These are phyloP conservation scores for Andrena camellia DNA, from an alignment of 2,888 invertebrate genomes.

Conservation along the genomic window DNA sequence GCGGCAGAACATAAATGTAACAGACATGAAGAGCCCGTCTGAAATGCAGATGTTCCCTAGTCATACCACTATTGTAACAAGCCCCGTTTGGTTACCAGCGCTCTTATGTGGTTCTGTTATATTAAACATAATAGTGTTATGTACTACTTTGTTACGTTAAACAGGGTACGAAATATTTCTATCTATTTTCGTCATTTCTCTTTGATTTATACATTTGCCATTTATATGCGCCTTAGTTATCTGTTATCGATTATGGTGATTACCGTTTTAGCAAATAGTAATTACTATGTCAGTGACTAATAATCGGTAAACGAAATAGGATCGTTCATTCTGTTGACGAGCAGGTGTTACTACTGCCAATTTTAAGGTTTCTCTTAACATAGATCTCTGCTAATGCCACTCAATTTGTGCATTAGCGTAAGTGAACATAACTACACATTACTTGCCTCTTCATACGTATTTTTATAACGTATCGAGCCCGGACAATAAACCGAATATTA, in stretches of 20 bases:
- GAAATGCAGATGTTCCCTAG: slow-evolving; percentile 40
- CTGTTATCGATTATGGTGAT: slow-evolving; percentile 7
- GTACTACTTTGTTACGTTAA: slow-evolving; percentile 78
- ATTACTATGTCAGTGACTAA: background rate
- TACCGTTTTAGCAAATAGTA: slow-evolving; percentile 16
- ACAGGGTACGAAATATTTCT: slow-evolving; percentile 30
- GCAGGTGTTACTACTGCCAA: slow-evolving; percentile 49
- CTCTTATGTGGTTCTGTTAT: slow-evolving; percentile 80
- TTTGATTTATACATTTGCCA: slow-evolving; percentile 22
- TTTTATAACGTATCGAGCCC: slow-evolving; percentile 21
- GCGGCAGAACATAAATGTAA: slow-evolving; percentile 34
- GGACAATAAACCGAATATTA: slow-evolving; percentile 17
- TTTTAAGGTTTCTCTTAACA: slow-evolving; percentile 41
- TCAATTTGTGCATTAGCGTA: slow-evolving; percentile 15
- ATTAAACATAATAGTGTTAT: slow-evolving; percentile 80
- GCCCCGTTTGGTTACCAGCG: slow-evolving; percentile 77
- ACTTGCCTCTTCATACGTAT: slow-evolving; percentile 19
- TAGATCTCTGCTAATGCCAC: slow-evolving; percentile 12
- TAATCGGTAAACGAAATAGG: slow-evolving; percentile 6
- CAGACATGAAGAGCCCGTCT: slow-evolving; percentile 36
- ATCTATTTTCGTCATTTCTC: background rate
- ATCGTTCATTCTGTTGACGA: slow-evolving; percentile 12
- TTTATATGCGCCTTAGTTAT: slow-evolving; percentile 25
- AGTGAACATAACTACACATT: slow-evolving; percentile 26
- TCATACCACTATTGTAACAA: slow-evolving; percentile 73